Base-by-base conservation (phyloP, 2,113 vertebrate genomes). In the Formicarius rufipectus region DNA sequence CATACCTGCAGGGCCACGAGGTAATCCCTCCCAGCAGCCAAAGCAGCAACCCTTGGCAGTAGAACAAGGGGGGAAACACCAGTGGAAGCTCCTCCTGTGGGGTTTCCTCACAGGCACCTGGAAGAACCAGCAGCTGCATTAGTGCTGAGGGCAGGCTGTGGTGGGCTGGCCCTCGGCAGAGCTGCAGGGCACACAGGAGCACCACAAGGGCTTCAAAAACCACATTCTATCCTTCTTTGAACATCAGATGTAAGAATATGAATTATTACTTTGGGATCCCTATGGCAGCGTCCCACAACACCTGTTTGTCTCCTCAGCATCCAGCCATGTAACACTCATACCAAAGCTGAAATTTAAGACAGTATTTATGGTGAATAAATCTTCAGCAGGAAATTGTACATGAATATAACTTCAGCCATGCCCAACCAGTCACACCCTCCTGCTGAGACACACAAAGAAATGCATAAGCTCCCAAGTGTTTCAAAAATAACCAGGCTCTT, bases 41-140 rank as follows among this genome's bases (percentile, higher is more conserved):
- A 86, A 95, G 64, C 35, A 83, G 35, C 23, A 45, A 25, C 31
- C 14, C 10, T 33, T 4, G 8, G 56, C 62, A 21, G 22, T 14
- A 2, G 10, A 72, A 40, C 3, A 4, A 45, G 35, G 16, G 5
- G 2, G 2, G 4, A 12, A 27, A 6, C 19, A 0, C 11, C 40
- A 10, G 17, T 7, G 9, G 10, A 56, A 59, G 14, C 40, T 8
- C 47, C 45, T 37, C 5, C 31, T 24, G 2, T 3, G 1, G 52
- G 31, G 21, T 73, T 68, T 72, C 18, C 35, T n/a, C n/a, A 3
- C 7, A 47, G 24, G 18, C 25, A 44, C 21, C 22, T 24, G 0
- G 4, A 30, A 35, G n/a, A 11, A 37, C 28, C 31, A 30, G 18
- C 49, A 17, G 42, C 44, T 39, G 58, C 35, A 0, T 1, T 16